Conservation (phyloP, 2,113 vertebrate genomes). For the Mobula birostris region DNA sequence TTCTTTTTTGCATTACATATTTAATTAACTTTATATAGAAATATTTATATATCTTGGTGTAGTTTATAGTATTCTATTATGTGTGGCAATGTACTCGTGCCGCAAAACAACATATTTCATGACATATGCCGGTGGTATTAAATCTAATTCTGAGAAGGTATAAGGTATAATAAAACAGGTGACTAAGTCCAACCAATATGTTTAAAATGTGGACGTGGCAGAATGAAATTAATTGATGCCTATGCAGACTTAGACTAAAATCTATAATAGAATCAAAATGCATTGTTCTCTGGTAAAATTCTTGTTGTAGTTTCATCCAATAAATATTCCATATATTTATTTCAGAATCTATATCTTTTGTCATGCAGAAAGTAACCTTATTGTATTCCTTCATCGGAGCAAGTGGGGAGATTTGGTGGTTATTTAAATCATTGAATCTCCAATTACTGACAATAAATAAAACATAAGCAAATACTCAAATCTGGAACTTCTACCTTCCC, state of each 20-base stretch:
- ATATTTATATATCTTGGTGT: no score
- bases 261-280: background rate
- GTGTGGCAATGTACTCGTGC: no score
- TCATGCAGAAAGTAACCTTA: background rate
- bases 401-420: background rate
- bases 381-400: background rate
- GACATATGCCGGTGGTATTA: no score
- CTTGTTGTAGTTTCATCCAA: background rate
- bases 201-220: background rate
- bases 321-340: background rate
- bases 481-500: background rate
- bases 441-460: background rate
- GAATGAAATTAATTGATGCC: background rate
- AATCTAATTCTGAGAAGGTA: no score
- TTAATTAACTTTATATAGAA: no score
- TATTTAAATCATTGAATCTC: background rate
- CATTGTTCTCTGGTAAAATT: background rate
- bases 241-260: background rate
- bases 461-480: background rate
- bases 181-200: background rate
- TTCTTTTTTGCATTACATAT: no score
- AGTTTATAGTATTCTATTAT: no score
- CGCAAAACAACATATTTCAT: no score
- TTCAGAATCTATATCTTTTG: background rate
- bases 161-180: background rate